Evolutionary conservation across 2,113 vertebrate genomes (phyloP), one percentile per base, ranked within the genome.

Genomic region (Andinoacara biseriatus): DNA sequence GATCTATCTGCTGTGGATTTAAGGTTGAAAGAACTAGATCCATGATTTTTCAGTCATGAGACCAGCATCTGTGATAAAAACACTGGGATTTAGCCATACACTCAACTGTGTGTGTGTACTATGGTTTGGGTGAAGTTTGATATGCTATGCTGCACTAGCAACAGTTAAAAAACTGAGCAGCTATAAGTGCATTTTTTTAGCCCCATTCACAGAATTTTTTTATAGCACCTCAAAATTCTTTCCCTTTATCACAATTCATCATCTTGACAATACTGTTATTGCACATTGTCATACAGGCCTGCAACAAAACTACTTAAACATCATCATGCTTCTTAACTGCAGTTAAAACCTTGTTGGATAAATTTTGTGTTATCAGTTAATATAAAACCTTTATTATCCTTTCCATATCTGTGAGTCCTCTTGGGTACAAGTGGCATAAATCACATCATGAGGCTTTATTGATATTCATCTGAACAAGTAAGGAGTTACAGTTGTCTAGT

Each of bases 281-380:
- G 52, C 0, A 72, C 46, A 33, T 72, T 0, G 0, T 54, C 26
- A 54, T 1, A 13, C 24, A 31, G 46, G 31, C 31, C 6, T 46
- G 52, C 46, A 31, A 49, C 15, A 54, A 5, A 52, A 72, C 26
- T 52, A 72, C 24, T 52, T 46, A 31, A 72, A 11, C 29, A 52
- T 31, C 0, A 10, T 20, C 1, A 52, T 52, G 17, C 24, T 54
- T 69, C 17, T 59, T 38, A 40, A 59, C 17, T 18, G 22, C 26
- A 61, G 63, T 78, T 74, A 6, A 54, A 67, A 52, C 26, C 67
- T 29, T 54, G 17, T 5, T 10, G 52, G 46, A 26, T 31, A 72
- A 72, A 72, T 52, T 3, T 26, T 14, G 43, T 0, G 0, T 24
- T 8, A 72, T 29, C 26, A 52, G 65, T 54, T 11, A n/a, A 31